Evolutionary conservation across 1,140 invertebrate species (phyloP), one percentile per base, ranked within the genome.

Genomic region (Zaprionus vittiger): DNA sequence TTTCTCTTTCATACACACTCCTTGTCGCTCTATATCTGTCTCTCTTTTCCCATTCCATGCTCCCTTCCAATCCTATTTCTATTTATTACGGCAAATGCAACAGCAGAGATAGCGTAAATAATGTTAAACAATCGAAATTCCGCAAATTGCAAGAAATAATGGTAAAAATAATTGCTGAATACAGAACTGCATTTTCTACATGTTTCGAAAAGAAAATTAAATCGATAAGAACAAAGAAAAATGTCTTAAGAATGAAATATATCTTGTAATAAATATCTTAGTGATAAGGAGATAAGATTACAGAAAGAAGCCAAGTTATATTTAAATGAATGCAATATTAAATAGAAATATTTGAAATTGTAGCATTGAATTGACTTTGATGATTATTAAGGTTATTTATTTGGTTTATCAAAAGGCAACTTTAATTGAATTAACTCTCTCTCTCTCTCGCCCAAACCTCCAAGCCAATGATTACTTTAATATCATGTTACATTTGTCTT

Each of bases 141-240:
- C 31, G 9, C 37, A 47, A 67, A 55, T 41, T 24, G 2, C 60
- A 0, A 5, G 3, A 41, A 41, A 12, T 26, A 41, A 56, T 41
- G 15, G 5, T 14, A 56, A 34, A 24, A 44, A 68, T 60, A 60
- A 60, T 68, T 68, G 41, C 24, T 12, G 47, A 31, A 55, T 26
- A 17, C 2, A 37, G 9, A 17, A 12, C 34, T 12, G 54, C 4
- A 22, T 52, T 4, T 24, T 24, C 1, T 14, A 14, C 20, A 26
- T 65, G 20, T 26, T 44, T n/a, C 7, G 17, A 0, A 26, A 57
- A 9, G 6, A 22, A 17, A 52, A 22, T 49, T 22, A 12, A 49
- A 44, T 17, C 15, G 41, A 22, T 22, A 22, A 22, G 9, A 14
- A 11, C 11, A 52, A 12, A 9, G 12, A 52, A 38, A 59, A 38